Evolutionary conservation across 2,797 vertebrate genomes (phyloP).

Genomic region (Serranus cabrilla): DNA sequence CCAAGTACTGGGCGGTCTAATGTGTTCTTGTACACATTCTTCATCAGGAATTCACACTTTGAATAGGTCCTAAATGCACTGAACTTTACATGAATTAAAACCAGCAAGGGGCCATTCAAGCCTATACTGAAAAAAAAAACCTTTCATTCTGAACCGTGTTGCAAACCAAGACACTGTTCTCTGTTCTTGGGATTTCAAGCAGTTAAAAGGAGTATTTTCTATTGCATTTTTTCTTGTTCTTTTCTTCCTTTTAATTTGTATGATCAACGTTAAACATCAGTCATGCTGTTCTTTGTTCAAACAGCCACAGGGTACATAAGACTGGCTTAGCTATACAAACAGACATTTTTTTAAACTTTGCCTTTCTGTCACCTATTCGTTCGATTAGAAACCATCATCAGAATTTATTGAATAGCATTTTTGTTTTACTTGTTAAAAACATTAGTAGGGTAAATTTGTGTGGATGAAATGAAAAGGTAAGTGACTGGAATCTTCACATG

Average conservation of each 20-base stretch:
- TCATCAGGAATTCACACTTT: constrained; percentile 85
- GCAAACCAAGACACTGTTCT: constrained; percentile 63
- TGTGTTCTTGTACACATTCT: constrained; percentile 79
- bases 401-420: constrained; percentile 65
- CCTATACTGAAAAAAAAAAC: constrained; percentile 74
- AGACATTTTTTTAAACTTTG: constrained; percentile 79
- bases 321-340: constrained; percentile 76
- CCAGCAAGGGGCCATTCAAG: constrained; percentile 83
- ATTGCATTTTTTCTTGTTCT: constrained; percentile 43
- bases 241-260: constrained; percentile 70
- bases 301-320: constrained; percentile 88
- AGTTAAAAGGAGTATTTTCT: constrained; percentile 56
- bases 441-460: constrained; percentile 58
- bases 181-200: constrained; percentile 57
- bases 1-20: constrained; percentile 60
- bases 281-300: constrained; percentile 80
- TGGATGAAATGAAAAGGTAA: constrained; percentile 64
- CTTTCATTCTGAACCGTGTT: constrained; percentile 64
- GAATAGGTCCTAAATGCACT: constrained; percentile 76
- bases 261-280: constrained; percentile 66
- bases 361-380: constrained; percentile 81
- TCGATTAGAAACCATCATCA: constrained; percentile 77
- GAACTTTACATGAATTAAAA: constrained; percentile 80
- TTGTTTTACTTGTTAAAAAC: constrained; percentile 54
- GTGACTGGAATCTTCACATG: constrained; percentile 63